Evolutionary conservation across 2,797 vertebrate species (phyloP).

Genomic region (Micrastur ruficollis): DNA sequence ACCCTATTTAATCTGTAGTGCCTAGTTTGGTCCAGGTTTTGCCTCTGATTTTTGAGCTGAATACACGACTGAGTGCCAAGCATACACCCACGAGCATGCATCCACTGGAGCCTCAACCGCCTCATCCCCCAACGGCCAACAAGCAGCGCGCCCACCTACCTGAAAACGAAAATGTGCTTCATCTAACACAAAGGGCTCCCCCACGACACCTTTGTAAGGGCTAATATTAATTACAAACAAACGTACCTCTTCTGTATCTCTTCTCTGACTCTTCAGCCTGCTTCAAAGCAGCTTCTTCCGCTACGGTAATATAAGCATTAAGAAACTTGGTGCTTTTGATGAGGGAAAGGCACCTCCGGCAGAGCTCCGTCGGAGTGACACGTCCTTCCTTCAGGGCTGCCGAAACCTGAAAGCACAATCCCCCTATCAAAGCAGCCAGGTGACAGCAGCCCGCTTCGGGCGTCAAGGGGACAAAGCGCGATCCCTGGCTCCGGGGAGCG

Average conservation of each 20-base stretch:
- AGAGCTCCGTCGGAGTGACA: constrained; percentile 86
- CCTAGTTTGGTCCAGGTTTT: neutral
- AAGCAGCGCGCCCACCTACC: accelerated
- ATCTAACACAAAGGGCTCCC: neutral
- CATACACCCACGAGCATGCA: accelerated
- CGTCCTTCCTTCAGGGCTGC: constrained; percentile 83
- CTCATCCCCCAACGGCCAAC: accelerated
- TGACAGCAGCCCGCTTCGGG: too few relatives aligned
- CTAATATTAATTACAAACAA: neutral
- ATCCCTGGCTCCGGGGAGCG: accelerated
- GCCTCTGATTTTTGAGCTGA: neutral
- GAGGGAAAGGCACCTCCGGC: constrained; percentile 84
- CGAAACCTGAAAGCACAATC: constrained; percentile 76
- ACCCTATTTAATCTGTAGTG: neutral
- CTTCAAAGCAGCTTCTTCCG: constrained; percentile 84
- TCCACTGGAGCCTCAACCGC: neutral
- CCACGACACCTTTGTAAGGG: neutral
- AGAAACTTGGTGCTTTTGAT: constrained; percentile 85
- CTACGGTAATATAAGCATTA: constrained; percentile 90
- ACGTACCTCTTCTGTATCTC: constrained; percentile 82
- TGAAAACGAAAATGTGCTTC: neutral
- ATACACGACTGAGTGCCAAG: neutral
- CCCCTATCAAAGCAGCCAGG: neutral
- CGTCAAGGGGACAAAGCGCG: neutral
- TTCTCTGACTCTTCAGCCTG: constrained; percentile 88